Conservation (phyloP, 2,113 vertebrate genomes). For the Melanotaenia duboulayi region DNA sequence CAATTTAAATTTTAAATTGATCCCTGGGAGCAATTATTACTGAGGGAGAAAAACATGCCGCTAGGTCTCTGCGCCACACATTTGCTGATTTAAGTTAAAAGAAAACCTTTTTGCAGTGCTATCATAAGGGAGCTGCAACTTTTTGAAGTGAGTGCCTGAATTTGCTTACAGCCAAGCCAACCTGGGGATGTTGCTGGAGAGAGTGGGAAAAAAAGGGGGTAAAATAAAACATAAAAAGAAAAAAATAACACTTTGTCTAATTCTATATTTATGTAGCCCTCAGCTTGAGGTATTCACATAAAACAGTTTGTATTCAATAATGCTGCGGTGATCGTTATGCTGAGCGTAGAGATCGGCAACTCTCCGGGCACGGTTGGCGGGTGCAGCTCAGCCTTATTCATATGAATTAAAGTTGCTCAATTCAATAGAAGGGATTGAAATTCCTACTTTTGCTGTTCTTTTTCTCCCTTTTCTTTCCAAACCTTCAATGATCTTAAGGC, state of each 20-base stretch:
- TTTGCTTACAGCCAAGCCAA: constrained; percentile 72
- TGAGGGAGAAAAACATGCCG: constrained; percentile 70
- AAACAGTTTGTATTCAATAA: constrained; percentile 76
- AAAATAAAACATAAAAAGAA: constrained; percentile 70
- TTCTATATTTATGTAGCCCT: constrained; percentile 81
- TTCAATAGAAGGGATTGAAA: constrained; percentile 73
- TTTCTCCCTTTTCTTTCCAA: constrained; percentile 16
- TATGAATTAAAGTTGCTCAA: constrained; percentile 77
- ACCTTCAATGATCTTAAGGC: constrained; percentile 32
- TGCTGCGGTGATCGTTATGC: constrained; percentile 67
- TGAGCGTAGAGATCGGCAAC: constrained; percentile 55
- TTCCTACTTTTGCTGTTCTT: constrained; percentile 49
- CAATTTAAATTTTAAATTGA: constrained; percentile 85
- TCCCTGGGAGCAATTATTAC: constrained; percentile 79
- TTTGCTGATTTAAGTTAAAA: constrained; percentile 86
- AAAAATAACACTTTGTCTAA: constrained; percentile 81
- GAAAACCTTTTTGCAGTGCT: constrained; percentile 79
- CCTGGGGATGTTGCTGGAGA: constrained; percentile 75
- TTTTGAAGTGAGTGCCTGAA: constrained; percentile 78
- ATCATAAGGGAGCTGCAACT: constrained; percentile 78
- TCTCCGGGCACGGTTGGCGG: constrained; percentile 75
- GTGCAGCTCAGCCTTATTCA: constrained; percentile 58
- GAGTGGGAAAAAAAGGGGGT: constrained; percentile 41
- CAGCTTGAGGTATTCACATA: constrained; percentile 77
- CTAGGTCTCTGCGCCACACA: constrained; percentile 73